Base-by-base conservation (phyloP, 2,113 vertebrate genomes). In the Toxotes jaculatrix region DNA sequence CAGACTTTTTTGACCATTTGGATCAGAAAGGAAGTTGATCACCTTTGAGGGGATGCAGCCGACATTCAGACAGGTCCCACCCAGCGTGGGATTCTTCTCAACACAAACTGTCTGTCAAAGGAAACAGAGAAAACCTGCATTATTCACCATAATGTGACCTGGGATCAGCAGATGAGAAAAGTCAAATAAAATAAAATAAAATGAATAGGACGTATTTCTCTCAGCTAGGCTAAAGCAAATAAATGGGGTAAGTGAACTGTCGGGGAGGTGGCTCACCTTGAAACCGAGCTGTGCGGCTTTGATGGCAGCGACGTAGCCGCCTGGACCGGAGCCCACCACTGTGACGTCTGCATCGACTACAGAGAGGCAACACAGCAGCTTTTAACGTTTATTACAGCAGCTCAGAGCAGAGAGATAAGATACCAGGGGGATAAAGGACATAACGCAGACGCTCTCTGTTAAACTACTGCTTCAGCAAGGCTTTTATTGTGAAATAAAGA, bases 31-130 rank as follows among this genome's bases (percentile, higher is more conserved):
- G 27, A 27, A 27, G 27, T 27, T 27, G 27, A 2, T 93, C 85
- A 99, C 98, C 96, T 99, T 99, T 59, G 98, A 99, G 4, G 98
- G 98, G 94, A 99, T 99, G 88, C 98, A 99, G 61, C 98, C 98
- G 59, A 99, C 98, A 65, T 99, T 99, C 89, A 99, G 95, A 85
- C 98, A 99, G 0, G 98, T 99, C 51, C 98, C 98, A 55, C 98
- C 98, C 23, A 99, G 93, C 0, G 98, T 99, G 81, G 85, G 88
- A 86, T 98, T 98, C 87, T 99, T 99, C 89, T 99, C 98, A 64
- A 99, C 93, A 77, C 98, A 99, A 7, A 98, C 97, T 49, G 97
- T 97, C 98, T 99, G 80, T 45, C n/a, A 55, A 40, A 75, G 19
- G 32, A 77, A 74, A 38, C 34, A 65, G 27, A 65, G 13, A 17